Evolutionary conservation across 2,888 invertebrate species (phyloP), one percentile per base, ranked within the genome.

Genomic region (Cistogaster globosa): DNA sequence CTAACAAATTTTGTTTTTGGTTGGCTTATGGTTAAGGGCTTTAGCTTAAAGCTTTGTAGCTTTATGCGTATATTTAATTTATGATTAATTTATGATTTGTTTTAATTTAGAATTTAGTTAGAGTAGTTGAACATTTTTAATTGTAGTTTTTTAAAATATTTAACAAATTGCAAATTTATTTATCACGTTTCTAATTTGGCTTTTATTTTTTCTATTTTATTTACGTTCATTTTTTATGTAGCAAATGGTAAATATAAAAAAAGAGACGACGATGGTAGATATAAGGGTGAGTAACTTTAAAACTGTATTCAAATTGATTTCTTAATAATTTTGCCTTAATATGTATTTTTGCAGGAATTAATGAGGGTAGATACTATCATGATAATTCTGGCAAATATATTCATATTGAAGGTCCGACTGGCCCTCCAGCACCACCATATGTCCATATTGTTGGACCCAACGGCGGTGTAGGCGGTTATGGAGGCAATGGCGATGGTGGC

Each of bases 301-400:
- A 26, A n/a, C 8, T 42, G 5, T 38, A 11, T 4, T 11, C 1
- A 0, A 4, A 0, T 4, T 1, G 14, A 32, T 0, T n/a, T 36
- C 3, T 58, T 26, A 14, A 3, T 55, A 53, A 26, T 57, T 0
- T 5, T 42, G 11, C 0, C 48, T 63, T 9, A 32, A 2, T 55
- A 55, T 18, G 6, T 55, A 51, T 20, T 55, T 7, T 63, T 79
- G 5, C 51, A 91, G 91, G 82, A 86, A 78, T 82, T 87, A 86
- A 88, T 62, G 87, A 91, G 77, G 92, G 92, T 58, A 89, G 88
- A 88, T 92, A 92, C 86, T 90, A 90, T 88, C 92, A 88, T 45
- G 93, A 92, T 88, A 89, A 92, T 88, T 90, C 91, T 72, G 92
- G 92, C 55, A 90, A 91, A 90, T 92, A 92, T 90, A 88, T 88